These are phyloP conservation scores for Delphinapterus leucas DNA, from an alignment of 2,113 vertebrate species.

Conservation along the genomic window DNA sequence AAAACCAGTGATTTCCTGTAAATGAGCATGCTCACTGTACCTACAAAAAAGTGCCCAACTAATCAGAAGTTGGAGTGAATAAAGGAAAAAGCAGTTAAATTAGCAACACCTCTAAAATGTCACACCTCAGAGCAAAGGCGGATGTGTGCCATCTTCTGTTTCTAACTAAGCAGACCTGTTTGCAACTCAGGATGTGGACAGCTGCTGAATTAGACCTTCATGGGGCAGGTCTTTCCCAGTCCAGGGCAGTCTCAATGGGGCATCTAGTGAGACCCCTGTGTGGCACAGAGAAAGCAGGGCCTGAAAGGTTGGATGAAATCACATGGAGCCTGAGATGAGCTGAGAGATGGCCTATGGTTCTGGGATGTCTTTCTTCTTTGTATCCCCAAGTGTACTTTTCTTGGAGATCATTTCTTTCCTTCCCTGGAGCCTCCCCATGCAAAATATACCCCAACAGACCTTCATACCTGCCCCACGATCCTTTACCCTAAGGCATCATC, in stretches of 20 bases:
- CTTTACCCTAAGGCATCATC: not conserved
- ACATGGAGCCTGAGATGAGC: not conserved
- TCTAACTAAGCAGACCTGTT: not conserved
- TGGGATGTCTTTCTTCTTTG: not conserved
- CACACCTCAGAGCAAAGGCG: not conserved
- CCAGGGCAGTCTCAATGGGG: not conserved
- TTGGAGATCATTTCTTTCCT: not conserved
- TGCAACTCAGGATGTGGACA: not conserved
- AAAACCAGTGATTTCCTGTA: not conserved
- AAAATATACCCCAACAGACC: not conserved
- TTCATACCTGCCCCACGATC: not conserved
- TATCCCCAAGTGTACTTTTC: not conserved
- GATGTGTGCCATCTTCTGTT: not conserved
- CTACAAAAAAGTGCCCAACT: not conserved
- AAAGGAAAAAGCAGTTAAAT: not conserved
- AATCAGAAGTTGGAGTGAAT: not conserved
- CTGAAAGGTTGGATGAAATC: not conserved
- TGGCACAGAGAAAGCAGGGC: not conserved
- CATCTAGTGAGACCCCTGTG: rapidly evolving
- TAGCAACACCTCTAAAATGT: not conserved
- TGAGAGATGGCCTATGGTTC: not conserved
- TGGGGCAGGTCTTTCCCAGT: not conserved
- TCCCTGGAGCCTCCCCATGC: not conserved
- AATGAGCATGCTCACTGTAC: not conserved
- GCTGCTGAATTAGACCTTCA: not conserved